Conservation (phyloP, 2,797 vertebrate species). For the Onychomys leucogaster region DNA sequence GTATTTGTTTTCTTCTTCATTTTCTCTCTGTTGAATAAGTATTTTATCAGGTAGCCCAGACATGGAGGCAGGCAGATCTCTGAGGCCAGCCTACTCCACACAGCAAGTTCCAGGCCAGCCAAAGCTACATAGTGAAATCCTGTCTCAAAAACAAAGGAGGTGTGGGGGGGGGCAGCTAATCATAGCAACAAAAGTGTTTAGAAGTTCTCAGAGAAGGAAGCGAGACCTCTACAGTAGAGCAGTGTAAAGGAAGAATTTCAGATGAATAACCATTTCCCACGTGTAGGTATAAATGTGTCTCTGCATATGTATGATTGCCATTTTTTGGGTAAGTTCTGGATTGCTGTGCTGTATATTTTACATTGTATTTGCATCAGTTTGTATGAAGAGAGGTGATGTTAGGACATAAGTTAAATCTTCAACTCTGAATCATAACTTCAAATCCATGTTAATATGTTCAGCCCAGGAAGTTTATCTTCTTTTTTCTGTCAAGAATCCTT, state of each 20-base stretch:
- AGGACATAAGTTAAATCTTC: not conserved
- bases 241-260: constrained; percentile 26
- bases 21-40: not conserved
- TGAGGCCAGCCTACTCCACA: not conserved
- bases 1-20: constrained; percentile 24
- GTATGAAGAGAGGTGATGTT: not conserved
- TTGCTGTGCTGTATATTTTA: not conserved
- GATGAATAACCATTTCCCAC: constrained; percentile 4
- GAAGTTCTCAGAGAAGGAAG: not conserved
- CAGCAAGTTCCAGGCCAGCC: not conserved
- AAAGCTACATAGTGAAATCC: not conserved
- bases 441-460: not conserved
- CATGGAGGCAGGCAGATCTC: not conserved
- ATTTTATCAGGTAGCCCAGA: not conserved
- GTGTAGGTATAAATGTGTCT: constrained; percentile 5
- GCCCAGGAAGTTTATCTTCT: not conserved
- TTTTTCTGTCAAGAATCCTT: not conserved
- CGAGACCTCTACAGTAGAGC: not conserved
- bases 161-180: not conserved
- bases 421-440: not conserved
- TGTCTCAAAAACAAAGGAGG: not conserved
- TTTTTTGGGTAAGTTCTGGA: not conserved
- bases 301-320: not conserved
- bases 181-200: constrained; percentile 26
- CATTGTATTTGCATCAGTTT: not conserved